Evolutionary conservation across 2,797 vertebrate genomes (phyloP).

Genomic region (Enoplosus armatus): DNA sequence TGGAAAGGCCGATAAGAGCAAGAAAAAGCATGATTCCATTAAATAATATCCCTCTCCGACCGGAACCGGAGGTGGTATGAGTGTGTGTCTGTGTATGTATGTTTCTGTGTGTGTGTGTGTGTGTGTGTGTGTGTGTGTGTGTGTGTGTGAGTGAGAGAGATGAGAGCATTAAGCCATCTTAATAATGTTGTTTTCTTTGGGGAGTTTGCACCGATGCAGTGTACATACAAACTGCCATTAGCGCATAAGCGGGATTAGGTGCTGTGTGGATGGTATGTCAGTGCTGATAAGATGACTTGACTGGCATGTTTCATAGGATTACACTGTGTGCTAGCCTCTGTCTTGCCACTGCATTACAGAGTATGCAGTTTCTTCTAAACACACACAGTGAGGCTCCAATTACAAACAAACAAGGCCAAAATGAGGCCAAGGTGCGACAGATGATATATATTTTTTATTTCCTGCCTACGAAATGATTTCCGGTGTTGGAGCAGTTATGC

Average conservation of each 20-base stretch:
- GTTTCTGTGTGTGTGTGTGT: neutral
- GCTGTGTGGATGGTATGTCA: slow-evolving; percentile 65
- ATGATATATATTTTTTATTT: slow-evolving; percentile 45
- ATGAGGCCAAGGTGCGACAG: slow-evolving; percentile 6
- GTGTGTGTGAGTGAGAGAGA: slow-evolving; percentile 3
- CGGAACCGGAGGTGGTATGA: slow-evolving; percentile 47
- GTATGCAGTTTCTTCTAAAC: slow-evolving; percentile 4
- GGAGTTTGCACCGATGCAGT: slow-evolving; percentile 49
- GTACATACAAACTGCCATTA: slow-evolving; percentile 68
- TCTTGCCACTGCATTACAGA: slow-evolving; percentile 21
- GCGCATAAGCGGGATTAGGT: slow-evolving; percentile 69
- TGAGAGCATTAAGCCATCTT: slow-evolving; percentile 62
- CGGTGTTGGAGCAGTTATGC: neutral
- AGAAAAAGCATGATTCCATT: slow-evolving; percentile 65
- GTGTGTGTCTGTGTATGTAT: slow-evolving; percentile 11
- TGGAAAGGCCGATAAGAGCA: slow-evolving; percentile 69
- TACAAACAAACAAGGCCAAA: slow-evolving; percentile 16
- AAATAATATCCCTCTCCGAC: slow-evolving; percentile 67
- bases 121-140: neutral
- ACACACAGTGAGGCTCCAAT: neutral
- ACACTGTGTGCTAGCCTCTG: slow-evolving; percentile 36
- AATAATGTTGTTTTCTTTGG: slow-evolving; percentile 59
- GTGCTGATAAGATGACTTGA: slow-evolving; percentile 67
- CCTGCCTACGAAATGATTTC: slow-evolving; percentile 35
- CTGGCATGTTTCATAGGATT: slow-evolving; percentile 66